Evolutionary conservation across 37 sponge, comb jelly and placozoan species (phyloP), one percentile per base, ranked within the genome.

Genomic region (Petrosia ficiformis): DNA sequence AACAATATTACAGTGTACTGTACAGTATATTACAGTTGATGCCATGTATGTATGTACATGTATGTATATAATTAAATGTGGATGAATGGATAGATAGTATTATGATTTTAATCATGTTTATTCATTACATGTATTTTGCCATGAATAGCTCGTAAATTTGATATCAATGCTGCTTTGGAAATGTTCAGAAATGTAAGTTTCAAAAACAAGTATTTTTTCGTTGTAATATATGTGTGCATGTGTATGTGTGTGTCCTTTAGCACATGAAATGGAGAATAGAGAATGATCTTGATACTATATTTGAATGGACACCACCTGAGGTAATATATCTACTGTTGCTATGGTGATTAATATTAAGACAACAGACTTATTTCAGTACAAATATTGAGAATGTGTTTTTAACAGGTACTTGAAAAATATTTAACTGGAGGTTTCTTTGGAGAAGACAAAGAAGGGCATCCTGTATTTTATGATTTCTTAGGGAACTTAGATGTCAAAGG

Each of bases 371-470:
- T n/a, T n/a, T n/a, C n/a, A n/a, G n/a, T n/a, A n/a, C n/a, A n/a
- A n/a, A n/a, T n/a, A n/a, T n/a, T n/a, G n/a, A n/a, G n/a, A n/a
- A n/a, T n/a, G n/a, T n/a, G 14, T 48, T 61, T 61, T 22, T n/a
- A 24, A 5, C 44, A 76, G 77, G 77, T 71, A 42, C 71, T 74
- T 36, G 10, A 71, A 25, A 71, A 77, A 69, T 88, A 78, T 44
- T 78, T 67, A 40, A 79, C 89, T 40, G 72, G 69, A 37, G 84
- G 84, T 16, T 8, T 57, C 32, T 78, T 79, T 77, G 89, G 89
- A 65, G 83, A 75, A 35, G 89, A 88, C 63, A 77, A 79, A 54
- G 84, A 82, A 67, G 89, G 89, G 22, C 79, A 88, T 36, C 89
- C 89, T 34, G 71, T 88, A 22, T 65, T 25, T 39, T 83, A 79